Evolutionary conservation across 2,797 vertebrate genomes (phyloP).

Genomic region (Catharus ustulatus): DNA sequence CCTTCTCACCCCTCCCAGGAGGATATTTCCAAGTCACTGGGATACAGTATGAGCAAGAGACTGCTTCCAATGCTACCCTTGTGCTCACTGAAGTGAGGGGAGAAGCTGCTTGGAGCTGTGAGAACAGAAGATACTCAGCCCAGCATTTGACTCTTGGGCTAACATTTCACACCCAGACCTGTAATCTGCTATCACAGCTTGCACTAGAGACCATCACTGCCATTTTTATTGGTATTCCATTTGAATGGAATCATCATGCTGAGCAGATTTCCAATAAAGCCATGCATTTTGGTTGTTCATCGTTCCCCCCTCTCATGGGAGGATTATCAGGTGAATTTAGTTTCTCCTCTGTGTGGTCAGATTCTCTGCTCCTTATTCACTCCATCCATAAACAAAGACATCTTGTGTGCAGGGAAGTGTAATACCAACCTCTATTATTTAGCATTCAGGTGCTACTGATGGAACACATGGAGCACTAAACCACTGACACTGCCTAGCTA

Average conservation of each 20-base stretch:
- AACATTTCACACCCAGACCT: neutral
- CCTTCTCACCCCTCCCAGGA: neutral
- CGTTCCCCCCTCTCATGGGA: neutral
- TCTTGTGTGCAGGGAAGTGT: neutral
- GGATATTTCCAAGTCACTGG: neutral
- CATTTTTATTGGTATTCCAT: neutral
- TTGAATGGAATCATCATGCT: neutral
- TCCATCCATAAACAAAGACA: neutral
- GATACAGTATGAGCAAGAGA: neutral
- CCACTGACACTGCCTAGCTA: neutral
- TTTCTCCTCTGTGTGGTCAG: neutral
- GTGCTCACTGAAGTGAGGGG: neutral
- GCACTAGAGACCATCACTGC: neutral
- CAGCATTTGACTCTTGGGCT: neutral
- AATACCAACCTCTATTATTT: neutral
- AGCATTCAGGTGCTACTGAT: neutral
- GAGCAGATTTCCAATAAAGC: neutral
- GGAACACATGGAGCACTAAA: neutral
- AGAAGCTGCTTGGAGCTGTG: neutral
- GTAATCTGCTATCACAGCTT: neutral
- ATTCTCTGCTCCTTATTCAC: neutral
- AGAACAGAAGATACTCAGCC: neutral
- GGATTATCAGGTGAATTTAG: neutral
- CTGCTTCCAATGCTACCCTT: neutral
- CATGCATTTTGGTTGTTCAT: rapidly evolving